Conservation (phyloP, 2,797 vertebrate genomes). For the Kryptopterus vitreolus region DNA sequence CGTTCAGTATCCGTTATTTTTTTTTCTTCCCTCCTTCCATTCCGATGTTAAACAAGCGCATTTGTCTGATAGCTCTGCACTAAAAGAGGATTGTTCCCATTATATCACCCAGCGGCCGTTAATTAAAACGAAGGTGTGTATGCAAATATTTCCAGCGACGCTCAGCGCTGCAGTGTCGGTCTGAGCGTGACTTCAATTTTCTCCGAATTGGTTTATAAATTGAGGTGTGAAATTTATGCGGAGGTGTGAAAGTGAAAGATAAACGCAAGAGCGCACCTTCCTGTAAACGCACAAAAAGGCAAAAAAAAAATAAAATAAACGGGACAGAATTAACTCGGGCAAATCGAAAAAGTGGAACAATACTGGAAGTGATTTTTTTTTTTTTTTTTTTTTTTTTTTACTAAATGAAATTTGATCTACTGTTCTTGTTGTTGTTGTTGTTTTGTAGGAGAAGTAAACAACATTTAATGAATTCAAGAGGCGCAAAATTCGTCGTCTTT, state of each 20-base stretch:
- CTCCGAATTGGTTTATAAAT: constrained; percentile 49
- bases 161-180: constrained; percentile 13
- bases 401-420: constrained; percentile 1
- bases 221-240: constrained; percentile 55
- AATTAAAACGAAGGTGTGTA: constrained; percentile 28
- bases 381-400: not conserved
- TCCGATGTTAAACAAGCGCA: constrained; percentile 7
- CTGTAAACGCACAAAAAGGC: constrained; percentile 27
- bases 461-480: not conserved
- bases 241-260: constrained; percentile 55
- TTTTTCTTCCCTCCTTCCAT: not conserved
- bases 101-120: constrained; percentile 14
- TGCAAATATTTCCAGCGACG: constrained; percentile 14
- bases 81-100: constrained; percentile 22
- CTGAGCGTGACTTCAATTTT: constrained; percentile 49
- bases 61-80: constrained; percentile 6
- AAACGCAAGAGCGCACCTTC: constrained; percentile 43
- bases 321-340: constrained; percentile 14
- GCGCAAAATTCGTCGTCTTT: constrained; percentile 1
- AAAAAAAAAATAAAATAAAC: too few relatives aligned
- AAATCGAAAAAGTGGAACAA: constrained; percentile 1
- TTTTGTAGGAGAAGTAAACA: not conserved
- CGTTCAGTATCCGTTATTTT: not conserved
- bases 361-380: not conserved
- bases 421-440: not conserved